phyloP scores from a whole-genome alignment of 92 coral and sea anemone genomes.

The Palythoa heliodiscus region DNA sequence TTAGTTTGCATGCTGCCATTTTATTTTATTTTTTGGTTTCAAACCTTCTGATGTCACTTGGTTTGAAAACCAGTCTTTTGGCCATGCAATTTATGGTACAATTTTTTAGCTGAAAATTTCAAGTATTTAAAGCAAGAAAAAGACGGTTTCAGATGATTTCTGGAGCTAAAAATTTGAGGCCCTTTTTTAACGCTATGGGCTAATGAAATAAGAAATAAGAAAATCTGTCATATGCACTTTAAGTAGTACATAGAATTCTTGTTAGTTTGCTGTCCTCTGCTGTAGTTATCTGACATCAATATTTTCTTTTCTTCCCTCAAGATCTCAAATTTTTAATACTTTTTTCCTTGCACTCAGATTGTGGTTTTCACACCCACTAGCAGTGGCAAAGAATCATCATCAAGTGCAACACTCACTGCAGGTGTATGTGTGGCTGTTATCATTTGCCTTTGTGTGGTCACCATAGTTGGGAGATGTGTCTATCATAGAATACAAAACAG shows the following conservation, averaged over 20 bases:
- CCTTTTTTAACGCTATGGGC: no score
- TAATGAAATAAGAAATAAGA: no score
- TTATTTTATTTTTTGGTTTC: no score
- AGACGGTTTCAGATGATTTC: no score
- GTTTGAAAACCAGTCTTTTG: no score
- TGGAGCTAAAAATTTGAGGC: no score
- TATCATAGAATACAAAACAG: slow-evolving; percentile 53
- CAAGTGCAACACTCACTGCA: slow-evolving; percentile 49
- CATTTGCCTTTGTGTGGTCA: slow-evolving; percentile 33
- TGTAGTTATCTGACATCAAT: neutral
- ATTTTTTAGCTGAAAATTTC: no score
- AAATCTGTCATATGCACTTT: no score
- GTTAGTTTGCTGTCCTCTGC: neutral
- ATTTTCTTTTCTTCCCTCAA: neutral
- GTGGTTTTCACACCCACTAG: neutral
- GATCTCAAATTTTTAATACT: neutral
- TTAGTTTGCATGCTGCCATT: no score
- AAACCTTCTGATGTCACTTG: no score
- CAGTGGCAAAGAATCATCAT: neutral
- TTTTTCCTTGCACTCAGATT: neutral
- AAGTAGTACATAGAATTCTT: neutral
- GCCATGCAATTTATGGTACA: no score
- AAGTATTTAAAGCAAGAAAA: no score
- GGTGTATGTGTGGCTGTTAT: slow-evolving; percentile 61
- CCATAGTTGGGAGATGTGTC: slow-evolving; percentile 53